phyloP scores from a whole-genome alignment of 2,888 invertebrate genomes.

The Petrolisthes cinctipes region DNA sequence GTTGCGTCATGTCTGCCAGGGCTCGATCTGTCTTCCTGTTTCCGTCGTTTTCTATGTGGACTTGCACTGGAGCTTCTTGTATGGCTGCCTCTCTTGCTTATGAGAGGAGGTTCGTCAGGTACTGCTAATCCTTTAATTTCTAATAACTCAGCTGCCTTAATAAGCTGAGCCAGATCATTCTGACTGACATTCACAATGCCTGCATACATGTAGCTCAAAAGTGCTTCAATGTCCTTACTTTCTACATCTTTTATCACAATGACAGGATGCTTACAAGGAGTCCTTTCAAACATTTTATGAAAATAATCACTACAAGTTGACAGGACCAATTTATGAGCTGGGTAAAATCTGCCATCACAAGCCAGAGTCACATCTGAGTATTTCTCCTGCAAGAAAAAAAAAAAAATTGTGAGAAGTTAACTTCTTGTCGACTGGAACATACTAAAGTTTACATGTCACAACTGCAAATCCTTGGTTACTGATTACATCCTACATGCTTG shows the following conservation, averaged over 20 bases:
- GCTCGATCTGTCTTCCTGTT: constrained; percentile 10
- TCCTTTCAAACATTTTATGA: constrained; percentile 50
- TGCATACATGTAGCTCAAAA: constrained; percentile 58
- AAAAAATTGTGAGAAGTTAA: neutral
- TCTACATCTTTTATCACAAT: constrained; percentile 51
- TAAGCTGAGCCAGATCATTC: constrained; percentile 46
- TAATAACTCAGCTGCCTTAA: constrained; percentile 47
- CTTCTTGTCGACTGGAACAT: no score
- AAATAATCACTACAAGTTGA: constrained; percentile 60
- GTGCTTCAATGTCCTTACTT: constrained; percentile 48
- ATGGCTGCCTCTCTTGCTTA: constrained; percentile 8
- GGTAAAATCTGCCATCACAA: constrained; percentile 54
- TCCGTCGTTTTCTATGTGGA: constrained; percentile 31
- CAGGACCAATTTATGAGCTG: constrained; percentile 50
- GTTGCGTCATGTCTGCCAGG: neutral
- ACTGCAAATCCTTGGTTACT: no score
- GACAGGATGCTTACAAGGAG: constrained; percentile 56
- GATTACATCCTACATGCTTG: no score
- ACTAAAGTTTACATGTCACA: no score
- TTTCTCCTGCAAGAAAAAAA: constrained; percentile 28
- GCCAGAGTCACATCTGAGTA: constrained; percentile 50
- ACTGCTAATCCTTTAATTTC: constrained; percentile 53
- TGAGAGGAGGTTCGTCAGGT: constrained; percentile 47
- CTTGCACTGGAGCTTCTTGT: constrained; percentile 15
- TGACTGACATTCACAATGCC: constrained; percentile 54